These are phyloP conservation scores for Phoxinus phoxinus DNA, from an alignment of 2,113 vertebrate genomes.

Conservation along the genomic window DNA sequence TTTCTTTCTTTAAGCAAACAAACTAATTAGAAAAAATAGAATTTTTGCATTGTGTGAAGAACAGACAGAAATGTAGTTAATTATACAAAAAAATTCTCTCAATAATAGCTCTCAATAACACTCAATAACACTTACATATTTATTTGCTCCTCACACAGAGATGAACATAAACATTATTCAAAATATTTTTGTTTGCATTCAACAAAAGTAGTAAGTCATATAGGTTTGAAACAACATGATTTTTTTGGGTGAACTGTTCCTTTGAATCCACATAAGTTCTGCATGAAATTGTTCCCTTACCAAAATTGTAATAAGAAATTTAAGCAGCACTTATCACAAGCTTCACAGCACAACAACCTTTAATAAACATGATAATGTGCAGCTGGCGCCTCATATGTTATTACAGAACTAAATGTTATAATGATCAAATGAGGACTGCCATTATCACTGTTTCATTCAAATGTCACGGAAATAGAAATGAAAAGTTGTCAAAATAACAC, in stretches of 20 bases:
- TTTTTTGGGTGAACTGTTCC: too few species aligned
- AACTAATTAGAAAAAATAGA: too few species aligned
- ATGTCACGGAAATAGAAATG: conserved; percentile 1
- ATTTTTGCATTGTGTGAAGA: too few species aligned
- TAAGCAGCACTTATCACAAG: neutral
- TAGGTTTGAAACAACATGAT: too few species aligned
- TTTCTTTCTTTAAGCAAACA: too few species aligned
- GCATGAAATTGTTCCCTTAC: too few species aligned
- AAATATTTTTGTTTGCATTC: too few species aligned
- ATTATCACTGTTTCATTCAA: neutral
- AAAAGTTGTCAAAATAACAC: conserved; percentile 14
- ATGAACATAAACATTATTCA: too few species aligned
- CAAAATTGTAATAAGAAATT: neutral
- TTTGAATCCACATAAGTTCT: too few species aligned
- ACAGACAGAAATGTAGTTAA: neutral
- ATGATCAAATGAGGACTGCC: conserved; percentile 13
- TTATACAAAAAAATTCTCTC: neutral
- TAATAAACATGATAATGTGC: neutral
- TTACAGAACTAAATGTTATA: neutral
- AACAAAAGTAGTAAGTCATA: too few species aligned
- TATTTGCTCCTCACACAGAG: neutral
- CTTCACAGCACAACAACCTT: neutral
- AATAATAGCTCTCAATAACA: neutral
- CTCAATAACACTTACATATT: neutral
- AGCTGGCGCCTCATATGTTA: neutral